phyloP scores from a whole-genome alignment of 2,113 vertebrate species.

The Corythoichthys intestinalis region DNA sequence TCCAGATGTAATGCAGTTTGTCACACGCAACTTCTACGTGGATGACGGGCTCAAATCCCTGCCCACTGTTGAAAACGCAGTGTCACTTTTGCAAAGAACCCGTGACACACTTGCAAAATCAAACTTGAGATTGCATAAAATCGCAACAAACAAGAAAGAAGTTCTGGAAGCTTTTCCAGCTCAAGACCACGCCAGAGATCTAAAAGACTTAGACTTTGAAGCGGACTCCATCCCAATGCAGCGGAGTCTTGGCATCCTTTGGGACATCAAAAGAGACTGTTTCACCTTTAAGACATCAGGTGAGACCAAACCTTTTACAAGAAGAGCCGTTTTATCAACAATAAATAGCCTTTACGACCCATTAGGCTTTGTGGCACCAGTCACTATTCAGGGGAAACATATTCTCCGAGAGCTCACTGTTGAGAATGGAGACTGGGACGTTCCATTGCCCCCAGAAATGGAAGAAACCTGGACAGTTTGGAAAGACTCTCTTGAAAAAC shows the following conservation, averaged over 20 bases:
- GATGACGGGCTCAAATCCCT: not conserved
- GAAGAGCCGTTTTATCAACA: not conserved
- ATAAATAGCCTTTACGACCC: not conserved
- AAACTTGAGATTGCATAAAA: not conserved
- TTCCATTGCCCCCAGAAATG: no score
- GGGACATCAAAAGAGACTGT: not conserved
- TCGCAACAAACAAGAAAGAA: not conserved
- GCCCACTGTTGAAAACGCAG: not conserved
- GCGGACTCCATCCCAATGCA: no score
- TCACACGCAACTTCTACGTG: not conserved
- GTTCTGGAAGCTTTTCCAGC: not conserved
- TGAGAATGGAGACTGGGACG: no score
- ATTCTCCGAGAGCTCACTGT: no score
- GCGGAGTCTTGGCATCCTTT: no score
- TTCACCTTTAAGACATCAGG: not conserved
- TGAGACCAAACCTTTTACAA: not conserved
- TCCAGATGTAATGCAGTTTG: not conserved
- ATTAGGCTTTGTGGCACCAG: not conserved
- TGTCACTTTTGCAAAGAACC: not conserved
- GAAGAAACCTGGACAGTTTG: no score
- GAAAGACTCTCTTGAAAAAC: no score
- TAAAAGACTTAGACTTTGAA: conserved; percentile 7
- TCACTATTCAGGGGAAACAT: no score
- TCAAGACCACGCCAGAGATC: not conserved
- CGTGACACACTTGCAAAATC: not conserved